Evolutionary conservation across 2,888 invertebrate genomes (phyloP).

Genomic region (Phalera bucephala): DNA sequence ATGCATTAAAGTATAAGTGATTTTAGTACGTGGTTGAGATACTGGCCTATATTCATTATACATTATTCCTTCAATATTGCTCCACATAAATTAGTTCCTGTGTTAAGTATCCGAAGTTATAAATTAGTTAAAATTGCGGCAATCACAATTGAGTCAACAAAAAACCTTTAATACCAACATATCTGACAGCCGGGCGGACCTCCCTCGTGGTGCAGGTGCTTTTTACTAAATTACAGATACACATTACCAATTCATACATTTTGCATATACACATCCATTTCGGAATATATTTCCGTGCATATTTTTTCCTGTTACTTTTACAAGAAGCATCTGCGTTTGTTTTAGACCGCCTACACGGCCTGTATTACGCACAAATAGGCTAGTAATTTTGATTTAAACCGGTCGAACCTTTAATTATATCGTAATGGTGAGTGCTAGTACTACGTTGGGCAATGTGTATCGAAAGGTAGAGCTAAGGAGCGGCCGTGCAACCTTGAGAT

Average conservation of each 20-base stretch:
- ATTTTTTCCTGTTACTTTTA: constrained; percentile 12
- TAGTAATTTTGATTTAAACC: constrained; percentile 18
- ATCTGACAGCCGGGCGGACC: constrained; percentile 32
- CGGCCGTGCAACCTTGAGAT: constrained; percentile 74
- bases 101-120: too few relatives aligned
- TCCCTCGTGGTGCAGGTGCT: constrained; percentile 40
- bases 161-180: constrained; percentile 17
- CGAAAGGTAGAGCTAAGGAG: constrained; percentile 59
- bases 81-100: too few relatives aligned
- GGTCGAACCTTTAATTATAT: constrained; percentile 46
- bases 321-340: constrained; percentile 15
- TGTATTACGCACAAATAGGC: constrained; percentile 14
- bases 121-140: not conserved
- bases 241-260: not conserved
- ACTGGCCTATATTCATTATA: too few relatives aligned
- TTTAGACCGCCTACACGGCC: constrained; percentile 5
- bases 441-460: constrained; percentile 64
- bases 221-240: constrained; percentile 2
- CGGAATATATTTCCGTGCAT: constrained; percentile 8
- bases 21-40: too few relatives aligned
- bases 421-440: constrained; percentile 46
- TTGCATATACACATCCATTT: not conserved
- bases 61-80: too few relatives aligned
- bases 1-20: not conserved
- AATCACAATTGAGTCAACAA: constrained; percentile 41